Percentiles rank a stretch among this genome's conserved stretches.
phyloP scores from a whole-genome alignment of 2,888 invertebrate genomes.

The Vandiemenella viatica region DNA sequence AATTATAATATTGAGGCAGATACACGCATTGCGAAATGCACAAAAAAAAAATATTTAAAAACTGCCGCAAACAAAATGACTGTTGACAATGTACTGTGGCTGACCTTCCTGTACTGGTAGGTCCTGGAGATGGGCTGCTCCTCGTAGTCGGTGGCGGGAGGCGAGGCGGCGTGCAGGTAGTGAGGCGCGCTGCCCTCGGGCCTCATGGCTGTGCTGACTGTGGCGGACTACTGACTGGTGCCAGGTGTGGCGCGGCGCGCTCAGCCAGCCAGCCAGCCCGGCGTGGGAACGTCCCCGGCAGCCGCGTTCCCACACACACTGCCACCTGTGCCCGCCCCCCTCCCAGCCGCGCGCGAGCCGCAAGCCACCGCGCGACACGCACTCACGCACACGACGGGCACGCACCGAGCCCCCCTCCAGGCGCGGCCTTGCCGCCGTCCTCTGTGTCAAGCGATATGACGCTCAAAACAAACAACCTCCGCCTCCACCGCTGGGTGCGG shows the following conservation, averaged over 20 bases:
- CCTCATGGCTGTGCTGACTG: constrained; percentile 8
- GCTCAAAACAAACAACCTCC: background rate
- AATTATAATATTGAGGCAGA: no score
- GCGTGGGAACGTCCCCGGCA: constrained; percentile 41
- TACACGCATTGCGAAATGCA: no score
- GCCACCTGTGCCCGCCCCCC: constrained; percentile 15
- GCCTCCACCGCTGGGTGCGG: no score
- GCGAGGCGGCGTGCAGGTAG: constrained; percentile 1
- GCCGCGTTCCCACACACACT: constrained; percentile 40
- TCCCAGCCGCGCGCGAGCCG: background rate
- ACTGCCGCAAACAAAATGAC: no score
- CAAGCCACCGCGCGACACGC: constrained; percentile 1
- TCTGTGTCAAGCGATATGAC: background rate
- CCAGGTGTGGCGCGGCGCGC: background rate
- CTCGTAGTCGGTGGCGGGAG: constrained; percentile 17
- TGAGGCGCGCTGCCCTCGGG: constrained; percentile 12
- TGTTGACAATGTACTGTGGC: no score
- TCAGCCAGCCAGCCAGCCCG: background rate
- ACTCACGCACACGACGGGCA: background rate
- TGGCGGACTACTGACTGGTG: background rate
- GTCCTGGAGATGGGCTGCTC: constrained; percentile 29
- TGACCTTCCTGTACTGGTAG: constrained; percentile 30
- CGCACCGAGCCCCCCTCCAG: background rate
- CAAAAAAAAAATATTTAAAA: no score
- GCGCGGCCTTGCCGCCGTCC: background rate